Conservation (phyloP, 2,113 vertebrate genomes). For the Bothrops jararaca region DNA sequence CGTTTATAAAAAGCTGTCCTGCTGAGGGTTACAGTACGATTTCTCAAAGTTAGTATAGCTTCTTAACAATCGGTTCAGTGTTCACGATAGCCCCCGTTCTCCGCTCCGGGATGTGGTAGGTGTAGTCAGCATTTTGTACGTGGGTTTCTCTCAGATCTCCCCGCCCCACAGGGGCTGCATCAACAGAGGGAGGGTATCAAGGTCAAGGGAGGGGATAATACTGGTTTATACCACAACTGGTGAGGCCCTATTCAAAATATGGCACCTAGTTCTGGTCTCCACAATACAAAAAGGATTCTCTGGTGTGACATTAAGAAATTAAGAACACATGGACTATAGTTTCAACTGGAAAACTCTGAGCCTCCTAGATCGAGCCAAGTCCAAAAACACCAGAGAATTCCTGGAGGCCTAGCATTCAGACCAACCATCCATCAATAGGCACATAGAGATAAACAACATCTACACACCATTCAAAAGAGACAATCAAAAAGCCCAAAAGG, state of each 20-base stretch:
- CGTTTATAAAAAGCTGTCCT: constrained; percentile 25
- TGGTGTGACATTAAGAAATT: background rate
- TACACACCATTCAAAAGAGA: background rate
- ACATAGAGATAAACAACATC: background rate
- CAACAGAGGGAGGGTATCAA: background rate
- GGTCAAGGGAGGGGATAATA: background rate
- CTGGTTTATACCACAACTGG: background rate
- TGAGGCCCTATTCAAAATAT: background rate
- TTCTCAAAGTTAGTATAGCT: background rate
- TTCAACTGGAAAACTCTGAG: background rate
- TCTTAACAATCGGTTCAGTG: background rate
- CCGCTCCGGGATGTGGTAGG: background rate
- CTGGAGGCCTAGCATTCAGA: background rate
- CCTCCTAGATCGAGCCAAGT: background rate
- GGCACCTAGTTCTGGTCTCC: background rate
- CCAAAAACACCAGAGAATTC: background rate
- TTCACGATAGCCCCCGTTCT: background rate
- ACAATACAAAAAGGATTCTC: background rate
- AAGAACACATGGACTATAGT: background rate
- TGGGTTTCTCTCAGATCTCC: background rate
- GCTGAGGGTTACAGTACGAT: background rate
- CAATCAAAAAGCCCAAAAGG: background rate
- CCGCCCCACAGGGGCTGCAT: background rate
- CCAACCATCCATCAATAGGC: background rate
- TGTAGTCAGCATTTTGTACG: no score